These are phyloP conservation scores for Chymomyza procnemis DNA, from an alignment of 2,888 invertebrate species.

Conservation along the genomic window DNA sequence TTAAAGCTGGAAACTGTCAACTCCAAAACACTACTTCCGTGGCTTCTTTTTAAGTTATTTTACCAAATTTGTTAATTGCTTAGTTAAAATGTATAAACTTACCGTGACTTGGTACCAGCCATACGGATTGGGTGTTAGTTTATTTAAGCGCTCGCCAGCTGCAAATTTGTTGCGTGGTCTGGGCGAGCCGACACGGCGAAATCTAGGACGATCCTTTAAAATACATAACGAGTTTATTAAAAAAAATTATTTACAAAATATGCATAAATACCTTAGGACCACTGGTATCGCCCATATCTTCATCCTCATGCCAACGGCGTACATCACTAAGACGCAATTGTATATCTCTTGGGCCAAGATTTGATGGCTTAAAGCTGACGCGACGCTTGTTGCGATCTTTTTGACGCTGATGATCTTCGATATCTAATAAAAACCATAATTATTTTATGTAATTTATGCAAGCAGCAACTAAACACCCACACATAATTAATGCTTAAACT, in stretches of 20 bases:
- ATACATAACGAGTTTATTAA: conserved; percentile 13
- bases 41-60: no score
- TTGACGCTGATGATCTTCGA: conserved; percentile 71
- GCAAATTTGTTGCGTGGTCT: conserved; percentile 72
- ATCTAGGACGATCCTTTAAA: conserved; percentile 54
- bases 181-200: conserved; percentile 57
- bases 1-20: no score
- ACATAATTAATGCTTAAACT: no score
- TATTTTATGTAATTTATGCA: neutral
- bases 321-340: conserved; percentile 56
- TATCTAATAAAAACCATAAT: conserved; percentile 39
- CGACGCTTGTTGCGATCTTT: conserved; percentile 73
- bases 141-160: conserved; percentile 66
- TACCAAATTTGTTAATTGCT: no score
- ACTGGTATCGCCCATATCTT: conserved; percentile 75
- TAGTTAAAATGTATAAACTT: conserved; percentile 56
- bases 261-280: conserved; percentile 38
- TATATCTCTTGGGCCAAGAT: conserved; percentile 54
- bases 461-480: no score
- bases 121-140: conserved; percentile 76
- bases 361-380: conserved; percentile 77
- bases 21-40: no score
- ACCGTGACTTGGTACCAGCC: conserved; percentile 86
- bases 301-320: conserved; percentile 75
- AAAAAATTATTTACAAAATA: neutral